phyloP scores from a whole-genome alignment of 2,888 invertebrate species.

The Syrphus vitripennis region DNA sequence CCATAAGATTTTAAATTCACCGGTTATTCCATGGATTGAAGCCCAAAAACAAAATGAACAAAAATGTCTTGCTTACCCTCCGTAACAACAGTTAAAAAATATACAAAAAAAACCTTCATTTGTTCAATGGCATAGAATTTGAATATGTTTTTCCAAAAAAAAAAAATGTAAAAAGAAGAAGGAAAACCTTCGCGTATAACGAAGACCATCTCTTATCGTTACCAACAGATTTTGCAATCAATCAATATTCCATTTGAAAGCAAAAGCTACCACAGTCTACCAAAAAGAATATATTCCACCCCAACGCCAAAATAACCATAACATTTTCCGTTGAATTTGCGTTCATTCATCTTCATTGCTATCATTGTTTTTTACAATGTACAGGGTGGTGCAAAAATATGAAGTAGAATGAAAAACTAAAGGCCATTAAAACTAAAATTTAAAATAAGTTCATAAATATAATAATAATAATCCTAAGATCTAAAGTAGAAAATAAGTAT shows the following conservation, averaged over 20 bases:
- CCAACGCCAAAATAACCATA: neutral
- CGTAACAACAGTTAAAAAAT: conserved; percentile 37
- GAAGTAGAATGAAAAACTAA: neutral
- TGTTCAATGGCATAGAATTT: conserved; percentile 26
- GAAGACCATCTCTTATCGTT: conserved; percentile 29
- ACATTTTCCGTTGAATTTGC: neutral
- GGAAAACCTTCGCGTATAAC: conserved; percentile 1
- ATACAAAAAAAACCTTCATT: conserved; percentile 30
- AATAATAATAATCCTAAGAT: no score
- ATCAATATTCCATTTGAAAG: conserved; percentile 12
- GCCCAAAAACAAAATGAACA: neutral
- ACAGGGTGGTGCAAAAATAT: neutral
- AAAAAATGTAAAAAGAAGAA: neutral
- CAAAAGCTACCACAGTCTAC: neutral
- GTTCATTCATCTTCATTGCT: conserved; percentile 25
- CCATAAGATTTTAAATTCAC: conserved; percentile 5
- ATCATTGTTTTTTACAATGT: neutral
- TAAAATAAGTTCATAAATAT: no score
- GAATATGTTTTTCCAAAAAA: neutral
- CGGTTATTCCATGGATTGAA: conserved; percentile 16
- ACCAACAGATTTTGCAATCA: conserved; percentile 4
- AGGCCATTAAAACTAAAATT: no score
- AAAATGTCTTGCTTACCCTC: conserved; percentile 35
- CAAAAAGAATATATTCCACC: neutral
- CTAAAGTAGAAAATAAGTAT: no score